These are phyloP conservation scores for Ariopsis seemanni DNA, from an alignment of 2,113 vertebrate genomes.

Conservation along the genomic window DNA sequence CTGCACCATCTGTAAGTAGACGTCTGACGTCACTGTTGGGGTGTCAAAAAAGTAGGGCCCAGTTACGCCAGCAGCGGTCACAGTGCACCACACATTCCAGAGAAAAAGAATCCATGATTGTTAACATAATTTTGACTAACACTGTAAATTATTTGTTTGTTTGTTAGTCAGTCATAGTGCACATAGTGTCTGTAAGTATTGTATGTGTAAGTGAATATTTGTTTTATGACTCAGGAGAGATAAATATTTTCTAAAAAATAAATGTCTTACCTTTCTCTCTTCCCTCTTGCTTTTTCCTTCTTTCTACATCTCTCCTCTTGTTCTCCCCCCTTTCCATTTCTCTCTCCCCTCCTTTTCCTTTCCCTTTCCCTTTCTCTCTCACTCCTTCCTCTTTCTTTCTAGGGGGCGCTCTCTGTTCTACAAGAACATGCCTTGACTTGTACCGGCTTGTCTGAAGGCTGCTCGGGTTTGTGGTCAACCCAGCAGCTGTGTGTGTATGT, in stretches of 20 bases:
- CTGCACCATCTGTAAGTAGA: too few species aligned
- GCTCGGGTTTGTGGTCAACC: constrained; percentile 47
- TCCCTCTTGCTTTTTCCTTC: not conserved
- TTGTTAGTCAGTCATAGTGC: not conserved
- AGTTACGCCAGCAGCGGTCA: too few species aligned
- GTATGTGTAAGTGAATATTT: not conserved
- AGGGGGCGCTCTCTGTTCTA: constrained; percentile 66
- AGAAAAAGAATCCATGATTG: too few species aligned
- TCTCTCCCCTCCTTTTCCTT: constrained; percentile 26
- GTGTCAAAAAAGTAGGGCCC: too few species aligned
- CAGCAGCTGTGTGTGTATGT: constrained; percentile 30
- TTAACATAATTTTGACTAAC: too few species aligned
- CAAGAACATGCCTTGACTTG: constrained; percentile 80
- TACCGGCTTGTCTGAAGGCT: constrained; percentile 55
- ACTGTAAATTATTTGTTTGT: too few species aligned
- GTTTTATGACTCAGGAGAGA: not conserved
- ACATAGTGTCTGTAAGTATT: not conserved
- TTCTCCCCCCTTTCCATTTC: not conserved
- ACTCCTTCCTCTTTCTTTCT: constrained; percentile 62
- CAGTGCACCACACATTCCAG: too few species aligned
- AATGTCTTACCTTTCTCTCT: not conserved
- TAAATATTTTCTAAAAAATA: not conserved
- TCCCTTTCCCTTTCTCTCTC: constrained; percentile 59
- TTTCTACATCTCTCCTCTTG: not conserved
- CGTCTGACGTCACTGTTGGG: too few species aligned